A percentile compares a stretch with the other conserved stretches of the same genome.
phyloP scores from a whole-genome alignment of 2,888 invertebrate genomes.

The Dicycla oo region DNA sequence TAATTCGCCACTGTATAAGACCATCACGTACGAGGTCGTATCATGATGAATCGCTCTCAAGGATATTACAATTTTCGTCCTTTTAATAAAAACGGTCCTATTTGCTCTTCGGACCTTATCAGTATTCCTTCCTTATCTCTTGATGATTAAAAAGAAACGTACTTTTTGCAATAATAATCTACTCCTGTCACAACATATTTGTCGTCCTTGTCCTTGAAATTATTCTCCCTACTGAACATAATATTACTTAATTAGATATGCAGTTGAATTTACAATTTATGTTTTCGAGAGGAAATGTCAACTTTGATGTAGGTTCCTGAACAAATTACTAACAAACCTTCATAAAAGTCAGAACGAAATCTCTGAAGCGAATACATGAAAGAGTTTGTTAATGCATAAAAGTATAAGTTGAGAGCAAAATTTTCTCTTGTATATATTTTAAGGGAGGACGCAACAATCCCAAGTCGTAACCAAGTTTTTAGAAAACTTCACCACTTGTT shows the following conservation, averaged over 20 bases:
- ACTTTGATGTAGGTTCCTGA: constrained; percentile 44
- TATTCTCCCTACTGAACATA: not conserved
- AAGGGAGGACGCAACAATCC: constrained; percentile 61
- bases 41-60: constrained; percentile 72
- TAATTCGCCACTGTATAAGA: constrained; percentile 76
- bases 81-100: constrained; percentile 62
- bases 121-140: constrained; percentile 58
- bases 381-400: constrained; percentile 63
- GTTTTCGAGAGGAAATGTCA: constrained; percentile 44
- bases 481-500: constrained; percentile 66
- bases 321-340: constrained; percentile 55
- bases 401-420: constrained; percentile 58
- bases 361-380: constrained; percentile 63
- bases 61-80: constrained; percentile 67
- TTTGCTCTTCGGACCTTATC: constrained; percentile 57
- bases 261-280: constrained; percentile 46
- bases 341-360: constrained; percentile 62
- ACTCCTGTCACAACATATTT: constrained; percentile 43
- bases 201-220: not conserved
- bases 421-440: constrained; percentile 59
- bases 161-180: constrained; percentile 37
- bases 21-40: constrained; percentile 76
- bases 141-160: constrained; percentile 52
- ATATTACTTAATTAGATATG: constrained; percentile 47
- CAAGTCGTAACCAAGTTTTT: constrained; percentile 60